These are phyloP conservation scores for Isurus oxyrinchus DNA, from an alignment of 2,113 vertebrate genomes.

Conservation along the genomic window DNA sequence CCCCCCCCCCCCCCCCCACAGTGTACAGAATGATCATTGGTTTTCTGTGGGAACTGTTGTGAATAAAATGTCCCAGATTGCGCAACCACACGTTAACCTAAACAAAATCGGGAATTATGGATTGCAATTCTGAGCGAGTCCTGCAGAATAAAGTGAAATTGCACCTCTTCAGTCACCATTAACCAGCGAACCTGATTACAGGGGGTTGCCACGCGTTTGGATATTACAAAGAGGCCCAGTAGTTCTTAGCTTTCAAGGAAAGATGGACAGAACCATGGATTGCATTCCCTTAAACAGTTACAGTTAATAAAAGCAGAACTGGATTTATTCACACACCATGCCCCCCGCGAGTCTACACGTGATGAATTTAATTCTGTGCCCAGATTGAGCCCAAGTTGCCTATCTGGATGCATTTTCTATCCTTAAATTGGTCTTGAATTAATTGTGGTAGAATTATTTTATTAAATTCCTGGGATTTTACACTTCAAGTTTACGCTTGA, in stretches of 20 bases:
- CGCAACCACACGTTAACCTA: background rate
- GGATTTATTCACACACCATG: background rate
- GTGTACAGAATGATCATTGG: background rate
- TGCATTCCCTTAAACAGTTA: background rate
- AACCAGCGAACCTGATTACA: background rate
- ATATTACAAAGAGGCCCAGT: background rate
- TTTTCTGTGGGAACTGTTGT: background rate
- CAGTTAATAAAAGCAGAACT: background rate
- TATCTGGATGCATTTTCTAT: background rate
- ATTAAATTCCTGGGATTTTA: background rate
- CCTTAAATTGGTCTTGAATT: background rate
- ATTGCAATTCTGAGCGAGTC: background rate
- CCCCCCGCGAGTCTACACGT: background rate
- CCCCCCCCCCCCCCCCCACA: too few relatives aligned
- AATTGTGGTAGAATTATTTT: background rate
- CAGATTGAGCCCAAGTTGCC: background rate
- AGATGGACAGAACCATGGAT: background rate
- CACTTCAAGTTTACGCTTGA: background rate
- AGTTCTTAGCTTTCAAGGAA: background rate
- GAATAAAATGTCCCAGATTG: background rate
- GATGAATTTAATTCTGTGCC: background rate
- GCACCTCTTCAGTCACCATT: background rate
- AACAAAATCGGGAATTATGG: background rate
- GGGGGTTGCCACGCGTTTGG: background rate
- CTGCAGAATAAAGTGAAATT: background rate